A percentile compares a stretch with the other conserved stretches of the same genome.
Conservation (phyloP, 2,113 vertebrate species). For the Nanorana parkeri region DNA sequence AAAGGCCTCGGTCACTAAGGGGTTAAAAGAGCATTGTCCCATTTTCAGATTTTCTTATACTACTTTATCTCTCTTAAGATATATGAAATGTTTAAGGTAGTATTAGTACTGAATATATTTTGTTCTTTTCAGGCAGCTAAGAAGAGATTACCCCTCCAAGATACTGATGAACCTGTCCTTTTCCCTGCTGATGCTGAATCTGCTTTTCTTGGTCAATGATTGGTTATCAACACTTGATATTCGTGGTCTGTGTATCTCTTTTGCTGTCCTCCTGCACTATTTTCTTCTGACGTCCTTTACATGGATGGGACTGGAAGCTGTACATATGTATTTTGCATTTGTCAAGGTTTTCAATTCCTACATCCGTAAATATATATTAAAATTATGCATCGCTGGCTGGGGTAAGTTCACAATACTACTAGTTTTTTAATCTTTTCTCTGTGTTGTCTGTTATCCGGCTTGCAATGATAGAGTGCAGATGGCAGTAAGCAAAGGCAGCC, state of each 20-base stretch:
- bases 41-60: too few species aligned
- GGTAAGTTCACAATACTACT: conserved; percentile 72
- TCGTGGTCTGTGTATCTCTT: conserved; percentile 74
- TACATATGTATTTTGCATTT: conserved; percentile 87
- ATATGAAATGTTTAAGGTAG: too few species aligned
- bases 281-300: conserved; percentile 86
- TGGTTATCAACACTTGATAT: conserved; percentile 80
- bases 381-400: conserved; percentile 85
- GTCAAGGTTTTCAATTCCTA: conserved; percentile 92
- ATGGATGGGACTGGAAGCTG: conserved; percentile 88
- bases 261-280: conserved; percentile 79
- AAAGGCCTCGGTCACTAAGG: too few species aligned
- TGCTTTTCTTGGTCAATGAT: conserved; percentile 80
- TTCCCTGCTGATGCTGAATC: conserved; percentile 80
- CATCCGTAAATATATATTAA: conserved; percentile 82
- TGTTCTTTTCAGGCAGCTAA: conserved; percentile 75
- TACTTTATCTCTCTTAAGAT: too few species aligned
- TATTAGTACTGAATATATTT: neutral
- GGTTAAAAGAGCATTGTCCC: too few species aligned
- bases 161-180: conserved; percentile 86
- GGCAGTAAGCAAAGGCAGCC: too few species aligned
- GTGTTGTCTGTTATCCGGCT: too few species aligned
- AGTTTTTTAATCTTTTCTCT: neutral
- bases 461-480: too few species aligned
- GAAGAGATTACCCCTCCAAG: conserved; percentile 83